These are phyloP conservation scores for Lepisosteus osseus DNA, from an alignment of 2,113 vertebrate genomes.

Conservation along the genomic window DNA sequence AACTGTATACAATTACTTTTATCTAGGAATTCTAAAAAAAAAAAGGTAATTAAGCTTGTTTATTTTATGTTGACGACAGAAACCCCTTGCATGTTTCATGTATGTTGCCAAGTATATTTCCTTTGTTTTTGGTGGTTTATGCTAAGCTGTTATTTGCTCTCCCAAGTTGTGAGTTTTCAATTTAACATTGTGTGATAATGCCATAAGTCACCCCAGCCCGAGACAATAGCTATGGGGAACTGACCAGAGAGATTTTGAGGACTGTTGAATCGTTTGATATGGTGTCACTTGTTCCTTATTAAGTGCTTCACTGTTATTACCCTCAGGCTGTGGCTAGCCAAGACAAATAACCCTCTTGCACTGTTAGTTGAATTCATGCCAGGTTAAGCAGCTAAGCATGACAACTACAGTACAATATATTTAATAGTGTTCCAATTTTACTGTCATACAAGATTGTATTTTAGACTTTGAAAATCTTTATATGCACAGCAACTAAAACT, in stretches of 20 bases:
- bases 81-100: too few relatives aligned
- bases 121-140: constrained; percentile 41
- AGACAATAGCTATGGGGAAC: constrained; percentile 61
- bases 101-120: background rate
- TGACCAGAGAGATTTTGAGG: constrained; percentile 61
- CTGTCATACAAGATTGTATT: constrained; percentile 34
- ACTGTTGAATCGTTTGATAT: constrained; percentile 43
- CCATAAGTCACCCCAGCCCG: constrained; percentile 66
- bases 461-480: constrained; percentile 42
- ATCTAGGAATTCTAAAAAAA: too few relatives aligned
- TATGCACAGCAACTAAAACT: constrained; percentile 36
- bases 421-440: constrained; percentile 32
- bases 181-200: constrained; percentile 52
- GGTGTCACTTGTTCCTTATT: constrained; percentile 69
- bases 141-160: constrained; percentile 52
- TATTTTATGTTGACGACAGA: too few relatives aligned
- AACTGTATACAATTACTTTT: too few relatives aligned
- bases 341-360: constrained; percentile 64
- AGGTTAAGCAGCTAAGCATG: constrained; percentile 49
- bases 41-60: too few relatives aligned
- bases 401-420: constrained; percentile 34
- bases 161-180: constrained; percentile 21
- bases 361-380: constrained; percentile 51
- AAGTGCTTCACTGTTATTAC: constrained; percentile 60
- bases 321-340: constrained; percentile 49